phyloP scores from a whole-genome alignment of 2,113 vertebrate species.

The Sceloporus undulatus region DNA sequence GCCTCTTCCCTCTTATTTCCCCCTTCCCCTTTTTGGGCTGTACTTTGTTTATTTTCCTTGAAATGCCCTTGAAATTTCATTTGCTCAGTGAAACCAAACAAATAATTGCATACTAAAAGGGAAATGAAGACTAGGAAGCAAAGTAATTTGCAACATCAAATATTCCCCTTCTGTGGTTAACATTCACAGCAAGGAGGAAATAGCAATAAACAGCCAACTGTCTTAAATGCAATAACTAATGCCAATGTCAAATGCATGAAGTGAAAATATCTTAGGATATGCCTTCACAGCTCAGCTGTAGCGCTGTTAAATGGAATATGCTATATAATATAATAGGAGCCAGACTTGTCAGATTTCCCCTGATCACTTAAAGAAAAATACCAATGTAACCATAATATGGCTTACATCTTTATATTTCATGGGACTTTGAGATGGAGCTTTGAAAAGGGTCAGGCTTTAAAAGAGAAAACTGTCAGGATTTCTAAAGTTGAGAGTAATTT shows the following conservation, averaged over 20 bases:
- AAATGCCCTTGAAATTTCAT: conserved; percentile 85
- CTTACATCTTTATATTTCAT: conserved; percentile 70
- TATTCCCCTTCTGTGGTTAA: conserved; percentile 75
- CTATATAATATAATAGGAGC: conserved; percentile 69
- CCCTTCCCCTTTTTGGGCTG: conserved; percentile 58
- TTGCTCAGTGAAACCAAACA: conserved; percentile 83
- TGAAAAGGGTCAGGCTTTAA: conserved; percentile 72
- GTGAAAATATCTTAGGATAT: conserved; percentile 78
- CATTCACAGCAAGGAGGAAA: conserved; percentile 71
- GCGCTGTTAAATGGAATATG: conserved; percentile 74
- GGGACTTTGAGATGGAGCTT: conserved; percentile 60
- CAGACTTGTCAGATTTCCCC: conserved; percentile 69
- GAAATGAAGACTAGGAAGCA: conserved; percentile 73
- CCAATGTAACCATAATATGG: conserved; percentile 55
- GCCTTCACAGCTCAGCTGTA: conserved; percentile 68
- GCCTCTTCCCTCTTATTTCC: background rate
- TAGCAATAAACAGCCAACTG: conserved; percentile 73
- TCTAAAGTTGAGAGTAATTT: conserved; percentile 43
- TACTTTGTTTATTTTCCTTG: conserved; percentile 82
- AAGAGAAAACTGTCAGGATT: conserved; percentile 63
- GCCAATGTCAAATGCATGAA: conserved; percentile 77
- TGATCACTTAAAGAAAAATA: conserved; percentile 74
- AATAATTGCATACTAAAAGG: conserved; percentile 83
- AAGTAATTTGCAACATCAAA: conserved; percentile 81
- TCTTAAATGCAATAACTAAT: conserved; percentile 78